phyloP scores from a whole-genome alignment of 2,113 vertebrate genomes.

The Lampris megalopsis region DNA sequence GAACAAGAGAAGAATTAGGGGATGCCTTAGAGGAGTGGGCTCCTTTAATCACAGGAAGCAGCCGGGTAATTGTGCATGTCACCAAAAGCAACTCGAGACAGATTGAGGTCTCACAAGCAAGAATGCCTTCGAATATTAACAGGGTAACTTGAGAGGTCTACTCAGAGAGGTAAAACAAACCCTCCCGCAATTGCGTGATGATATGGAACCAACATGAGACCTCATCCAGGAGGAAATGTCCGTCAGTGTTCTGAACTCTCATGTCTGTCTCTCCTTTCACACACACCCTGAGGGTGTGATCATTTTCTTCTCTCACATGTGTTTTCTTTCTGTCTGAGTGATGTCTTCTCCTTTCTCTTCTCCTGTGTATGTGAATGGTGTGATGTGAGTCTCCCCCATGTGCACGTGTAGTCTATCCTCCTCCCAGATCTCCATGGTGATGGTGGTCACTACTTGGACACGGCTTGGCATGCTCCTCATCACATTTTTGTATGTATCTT shows the following conservation, averaged over 20 bases:
- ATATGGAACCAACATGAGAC: conserved; percentile 36
- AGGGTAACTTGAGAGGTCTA: conserved; percentile 40
- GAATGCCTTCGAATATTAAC: conserved; percentile 41
- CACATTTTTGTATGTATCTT: too few relatives aligned
- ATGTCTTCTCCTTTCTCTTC: too few relatives aligned
- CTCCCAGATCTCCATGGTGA: too few relatives aligned
- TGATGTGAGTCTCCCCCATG: too few relatives aligned
- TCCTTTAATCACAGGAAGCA: conserved; percentile 74
- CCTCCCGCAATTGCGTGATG: conserved; percentile 39
- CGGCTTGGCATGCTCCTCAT: too few relatives aligned
- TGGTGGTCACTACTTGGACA: too few relatives aligned
- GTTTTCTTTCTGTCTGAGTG: too few relatives aligned
- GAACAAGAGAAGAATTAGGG: conserved; percentile 29
- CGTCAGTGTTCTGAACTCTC: conserved; percentile 41
- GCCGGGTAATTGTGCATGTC: conserved; percentile 72
- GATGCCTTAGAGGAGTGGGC: conserved; percentile 52
- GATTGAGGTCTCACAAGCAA: conserved; percentile 40
- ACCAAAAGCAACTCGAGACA: conserved; percentile 64
- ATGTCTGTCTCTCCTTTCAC: conserved; percentile 16
- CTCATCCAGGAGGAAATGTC: conserved; percentile 38
- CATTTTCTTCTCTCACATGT: too few relatives aligned
- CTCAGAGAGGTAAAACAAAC: conserved; percentile 55
- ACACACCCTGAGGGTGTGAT: too few relatives aligned
- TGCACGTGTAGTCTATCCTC: too few relatives aligned
- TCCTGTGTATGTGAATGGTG: too few relatives aligned